phyloP scores from a whole-genome alignment of 1,140 invertebrate genomes.

The Chlorops oryzae region DNA sequence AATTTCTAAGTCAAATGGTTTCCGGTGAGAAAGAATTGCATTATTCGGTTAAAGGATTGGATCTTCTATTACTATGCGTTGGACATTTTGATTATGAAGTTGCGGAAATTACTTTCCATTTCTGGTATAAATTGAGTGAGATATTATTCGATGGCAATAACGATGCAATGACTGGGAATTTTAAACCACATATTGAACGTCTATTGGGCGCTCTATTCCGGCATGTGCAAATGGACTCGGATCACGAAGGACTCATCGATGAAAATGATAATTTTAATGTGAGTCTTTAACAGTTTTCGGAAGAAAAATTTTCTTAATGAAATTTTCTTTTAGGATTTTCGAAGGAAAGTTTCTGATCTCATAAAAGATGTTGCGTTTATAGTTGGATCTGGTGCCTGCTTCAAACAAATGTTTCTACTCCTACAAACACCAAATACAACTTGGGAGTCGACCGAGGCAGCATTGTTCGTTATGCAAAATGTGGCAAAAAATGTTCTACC shows the following conservation, averaged over 20 bases:
- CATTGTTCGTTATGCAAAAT: conserved; percentile 91
- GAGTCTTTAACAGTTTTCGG: conserved; percentile 13
- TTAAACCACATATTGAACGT: conserved; percentile 86
- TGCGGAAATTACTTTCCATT: conserved; percentile 92
- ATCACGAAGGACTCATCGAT: conserved; percentile 84
- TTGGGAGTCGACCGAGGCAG: conserved; percentile 93
- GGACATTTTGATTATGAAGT: conserved; percentile 98
- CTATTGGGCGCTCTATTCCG: conserved; percentile 75
- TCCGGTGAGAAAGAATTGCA: conserved; percentile 55
- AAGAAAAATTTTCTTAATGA: background rate
- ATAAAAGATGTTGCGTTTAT: conserved; percentile 98
- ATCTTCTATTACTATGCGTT: conserved; percentile 85
- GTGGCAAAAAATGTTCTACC: conserved; percentile 93
- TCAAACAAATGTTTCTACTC: conserved; percentile 81
- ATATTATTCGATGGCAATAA: conserved; percentile 84
- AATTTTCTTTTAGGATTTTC: conserved; percentile 67
- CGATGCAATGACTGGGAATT: conserved; percentile 68
- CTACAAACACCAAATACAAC: conserved; percentile 62
- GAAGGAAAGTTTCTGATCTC: conserved; percentile 82
- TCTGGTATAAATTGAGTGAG: conserved; percentile 96
- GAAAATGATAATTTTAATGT: conserved; percentile 72
- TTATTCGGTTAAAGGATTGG: conserved; percentile 80
- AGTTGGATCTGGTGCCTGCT: conserved; percentile 85
- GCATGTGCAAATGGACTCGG: conserved; percentile 86
- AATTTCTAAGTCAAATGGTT: conserved; percentile 81